Evolutionary conservation across 2,888 invertebrate species (phyloP), one percentile per base, ranked within the genome.

Genomic region (Mantis religiosa): DNA sequence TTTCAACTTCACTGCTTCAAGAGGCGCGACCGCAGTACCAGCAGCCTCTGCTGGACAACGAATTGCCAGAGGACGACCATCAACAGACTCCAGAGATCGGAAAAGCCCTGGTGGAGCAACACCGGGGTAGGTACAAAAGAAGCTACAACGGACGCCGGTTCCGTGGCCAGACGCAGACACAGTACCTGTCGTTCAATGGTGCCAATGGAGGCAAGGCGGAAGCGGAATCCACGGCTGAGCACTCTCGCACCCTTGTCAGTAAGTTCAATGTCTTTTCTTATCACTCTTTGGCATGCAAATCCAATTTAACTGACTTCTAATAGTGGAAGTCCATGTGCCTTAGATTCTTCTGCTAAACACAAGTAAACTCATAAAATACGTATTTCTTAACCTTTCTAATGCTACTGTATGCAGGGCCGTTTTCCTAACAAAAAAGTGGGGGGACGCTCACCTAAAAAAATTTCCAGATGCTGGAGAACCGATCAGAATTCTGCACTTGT

Each of bases 91-190:
- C 28, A 28, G 71, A 41, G 54, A 28, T 91, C 54, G 90, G 90
- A 27, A 91, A 91, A 30, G 90, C 91, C 20, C 88, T 91, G 54
- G 28, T 91, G 47, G 91, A 91, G n/a, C 91, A 91, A 7, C 84
- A 92, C 47, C 87, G 89, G n/a, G 91, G 88, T 83, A 91, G 92
- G 12, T 89, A 91, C 1, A 92, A 92, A 86, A 91, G 92, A 30
- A 84, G 47, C 82, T 83, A 85, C 14, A 83, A 86, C 28, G 83
- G 88, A 41, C 88, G 89, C 30, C 93, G 95, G 30, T 95, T 94
- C 91, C 93, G 96, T 87, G 97, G 97, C 3, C 97, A 97, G 93
- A 97, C 97, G 0, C 97, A 97, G 92, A 97, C 97, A 3, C 97
- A 97, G 92, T 97, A 97, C 92, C 93, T 97, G 91, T 96, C 96